Evolutionary conservation across 2,888 invertebrate genomes (phyloP).

Genomic region (Aspidiotus destructor): DNA sequence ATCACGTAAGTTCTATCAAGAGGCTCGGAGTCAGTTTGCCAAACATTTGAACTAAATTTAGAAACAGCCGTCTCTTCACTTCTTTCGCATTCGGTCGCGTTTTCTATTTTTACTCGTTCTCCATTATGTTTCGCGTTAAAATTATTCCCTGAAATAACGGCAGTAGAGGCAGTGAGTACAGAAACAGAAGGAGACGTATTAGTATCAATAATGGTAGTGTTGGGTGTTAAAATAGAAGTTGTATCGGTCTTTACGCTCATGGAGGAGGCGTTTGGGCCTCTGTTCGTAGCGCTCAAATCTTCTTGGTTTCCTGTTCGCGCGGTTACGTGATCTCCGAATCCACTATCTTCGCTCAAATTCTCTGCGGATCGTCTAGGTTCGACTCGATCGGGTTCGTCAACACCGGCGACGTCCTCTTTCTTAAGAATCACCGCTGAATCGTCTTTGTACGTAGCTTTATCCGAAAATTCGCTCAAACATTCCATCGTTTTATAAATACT

Average conservation of each 20-base stretch:
- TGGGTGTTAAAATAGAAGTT: too few species aligned
- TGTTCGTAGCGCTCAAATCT: slow-evolving; percentile 13
- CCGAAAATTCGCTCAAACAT: slow-evolving; percentile 37
- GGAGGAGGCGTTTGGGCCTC: slow-evolving; percentile 30
- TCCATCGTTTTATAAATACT: slow-evolving; percentile 39
- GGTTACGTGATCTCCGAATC: slow-evolving; percentile 43
- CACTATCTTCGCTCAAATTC: slow-evolving; percentile 71
- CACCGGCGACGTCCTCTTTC: slow-evolving; percentile 39
- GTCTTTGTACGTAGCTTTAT: slow-evolving; percentile 5
- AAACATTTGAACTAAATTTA: slow-evolving; percentile 39
- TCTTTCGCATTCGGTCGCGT: slow-evolving; percentile 32
- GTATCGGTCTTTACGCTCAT: slow-evolving; percentile 30
- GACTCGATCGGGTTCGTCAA: slow-evolving; percentile 16
- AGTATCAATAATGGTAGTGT: background rate
- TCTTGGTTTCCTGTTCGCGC: slow-evolving; percentile 24
- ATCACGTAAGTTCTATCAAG: slow-evolving; percentile 35
- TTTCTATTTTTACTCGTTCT: slow-evolving; percentile 34
- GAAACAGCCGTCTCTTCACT: too few species aligned
- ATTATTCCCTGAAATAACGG: background rate
- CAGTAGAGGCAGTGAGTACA: background rate
- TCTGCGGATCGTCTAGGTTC: slow-evolving; percentile 51
- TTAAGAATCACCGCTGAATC: slow-evolving; percentile 16
- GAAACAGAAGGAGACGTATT: background rate
- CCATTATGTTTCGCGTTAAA: background rate
- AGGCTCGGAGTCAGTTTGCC: slow-evolving; percentile 41